Percentiles rank a stretch among this genome's conserved stretches.
These are phyloP conservation scores for Chaetogeoica ovagalla DNA, from an alignment of 2,888 invertebrate genomes.

Conservation along the genomic window DNA sequence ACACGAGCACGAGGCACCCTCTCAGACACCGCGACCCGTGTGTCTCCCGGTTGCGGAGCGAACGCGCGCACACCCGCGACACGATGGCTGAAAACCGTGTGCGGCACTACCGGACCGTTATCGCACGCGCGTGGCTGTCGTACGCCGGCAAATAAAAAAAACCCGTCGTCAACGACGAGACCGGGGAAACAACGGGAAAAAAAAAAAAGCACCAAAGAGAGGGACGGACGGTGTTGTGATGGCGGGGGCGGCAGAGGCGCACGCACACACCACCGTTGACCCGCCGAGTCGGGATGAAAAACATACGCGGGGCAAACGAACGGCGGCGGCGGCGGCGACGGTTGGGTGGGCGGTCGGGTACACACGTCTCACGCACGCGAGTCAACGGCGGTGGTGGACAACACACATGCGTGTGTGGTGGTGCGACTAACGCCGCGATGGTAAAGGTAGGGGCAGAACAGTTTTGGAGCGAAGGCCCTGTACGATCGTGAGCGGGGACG, in stretches of 20 bases:
- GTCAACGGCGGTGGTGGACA: background rate
- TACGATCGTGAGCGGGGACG: constrained; percentile 35
- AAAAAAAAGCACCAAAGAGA: constrained; percentile 35
- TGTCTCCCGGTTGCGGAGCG: background rate
- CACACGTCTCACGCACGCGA: background rate
- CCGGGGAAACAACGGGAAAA: constrained; percentile 12
- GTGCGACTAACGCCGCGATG: background rate
- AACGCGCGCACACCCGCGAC: background rate
- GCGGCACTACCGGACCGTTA: background rate
- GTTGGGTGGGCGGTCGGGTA: background rate
- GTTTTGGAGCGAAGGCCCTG: constrained; percentile 52
- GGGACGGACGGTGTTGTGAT: constrained; percentile 26
- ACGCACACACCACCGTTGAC: constrained; percentile 47
- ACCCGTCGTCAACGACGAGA: background rate
- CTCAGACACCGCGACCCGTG: background rate
- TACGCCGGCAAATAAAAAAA: background rate
- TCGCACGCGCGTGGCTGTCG: constrained; percentile 7
- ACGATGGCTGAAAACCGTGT: constrained; percentile 10
- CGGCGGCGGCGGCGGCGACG: too few species aligned
- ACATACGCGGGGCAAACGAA: constrained; percentile 10
- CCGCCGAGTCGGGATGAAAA: constrained; percentile 49
- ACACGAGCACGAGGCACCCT: too few species aligned
- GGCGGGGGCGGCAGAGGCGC: constrained; percentile 6
- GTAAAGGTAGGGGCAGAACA: constrained; percentile 52
- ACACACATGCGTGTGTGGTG: constrained; percentile 16